These are phyloP conservation scores for Ophion slaviceki DNA, from an alignment of 2,888 invertebrate species.

Conservation along the genomic window DNA sequence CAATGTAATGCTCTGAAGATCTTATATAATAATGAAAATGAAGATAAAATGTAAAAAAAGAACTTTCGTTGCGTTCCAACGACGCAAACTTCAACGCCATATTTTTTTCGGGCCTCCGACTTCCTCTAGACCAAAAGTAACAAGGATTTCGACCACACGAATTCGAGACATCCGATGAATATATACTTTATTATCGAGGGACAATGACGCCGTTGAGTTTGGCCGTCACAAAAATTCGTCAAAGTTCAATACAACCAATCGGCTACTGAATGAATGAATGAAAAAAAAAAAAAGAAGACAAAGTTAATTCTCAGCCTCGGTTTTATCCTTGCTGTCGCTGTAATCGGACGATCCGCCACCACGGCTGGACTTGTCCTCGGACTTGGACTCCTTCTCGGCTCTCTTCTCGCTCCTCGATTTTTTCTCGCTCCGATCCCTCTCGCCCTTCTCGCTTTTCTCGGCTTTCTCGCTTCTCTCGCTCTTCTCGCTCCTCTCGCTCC, in stretches of 20 bases:
- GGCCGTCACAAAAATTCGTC: background rate
- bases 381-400: slow-evolving; percentile 75
- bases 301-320: slow-evolving; percentile 74
- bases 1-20: no score
- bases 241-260: background rate
- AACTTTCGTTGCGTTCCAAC: no score
- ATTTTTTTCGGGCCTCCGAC: no score
- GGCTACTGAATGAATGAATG: slow-evolving; percentile 31
- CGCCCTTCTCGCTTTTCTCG: slow-evolving; percentile 77
- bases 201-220: background rate
- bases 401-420: slow-evolving; percentile 78
- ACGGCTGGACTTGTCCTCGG: slow-evolving; percentile 73
- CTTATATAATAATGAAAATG: background rate
- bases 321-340: slow-evolving; percentile 72
- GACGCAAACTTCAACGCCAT: no score
- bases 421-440: slow-evolving; percentile 79
- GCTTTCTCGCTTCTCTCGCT: slow-evolving; percentile 79
- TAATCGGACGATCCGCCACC: slow-evolving; percentile 68
- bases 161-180: background rate
- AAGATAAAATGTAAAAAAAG: no score
- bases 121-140: background rate
- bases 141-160: background rate
- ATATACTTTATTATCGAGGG: background rate
- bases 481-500: slow-evolving; percentile 73
- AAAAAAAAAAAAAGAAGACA: background rate